Percentiles rank a stretch among this genome's conserved stretches.
phyloP scores from a whole-genome alignment of 2,888 invertebrate genomes.

The Andrena chrysosceles region DNA sequence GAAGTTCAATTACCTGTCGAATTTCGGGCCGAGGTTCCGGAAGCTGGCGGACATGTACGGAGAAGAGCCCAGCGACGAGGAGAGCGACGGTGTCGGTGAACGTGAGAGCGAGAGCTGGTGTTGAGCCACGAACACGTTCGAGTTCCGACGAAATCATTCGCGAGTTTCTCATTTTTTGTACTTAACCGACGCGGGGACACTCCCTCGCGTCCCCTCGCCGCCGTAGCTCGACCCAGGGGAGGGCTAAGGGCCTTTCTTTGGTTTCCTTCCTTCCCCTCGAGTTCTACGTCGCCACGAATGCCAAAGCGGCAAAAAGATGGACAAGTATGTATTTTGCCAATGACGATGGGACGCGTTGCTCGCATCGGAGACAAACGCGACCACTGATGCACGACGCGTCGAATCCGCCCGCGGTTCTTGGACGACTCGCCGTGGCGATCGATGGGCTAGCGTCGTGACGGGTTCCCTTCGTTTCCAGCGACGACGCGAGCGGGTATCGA shows the following conservation, averaged over 20 bases:
- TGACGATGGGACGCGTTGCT: not conserved
- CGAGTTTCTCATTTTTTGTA: constrained; percentile 60
- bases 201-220: not conserved
- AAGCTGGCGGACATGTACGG: constrained; percentile 98
- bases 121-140: constrained; percentile 83
- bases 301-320: constrained; percentile 18
- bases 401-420: not conserved
- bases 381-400: not conserved
- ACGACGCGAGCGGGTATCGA: constrained; percentile 1
- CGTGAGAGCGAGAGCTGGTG: constrained; percentile 92
- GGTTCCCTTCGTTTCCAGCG: constrained; percentile 1
- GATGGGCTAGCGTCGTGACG: not conserved
- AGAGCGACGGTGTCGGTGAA: constrained; percentile 91
- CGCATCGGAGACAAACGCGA: not conserved
- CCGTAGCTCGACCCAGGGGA: not conserved
- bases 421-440: constrained; percentile 3
- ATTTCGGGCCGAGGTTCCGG: constrained; percentile 98
- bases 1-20: constrained; percentile 97
- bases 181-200: constrained; percentile 60
- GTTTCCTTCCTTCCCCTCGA: not conserved
- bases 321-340: constrained; percentile 5
- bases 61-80: constrained; percentile 93
- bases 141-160: constrained; percentile 15
- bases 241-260: not conserved
- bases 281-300: constrained; percentile 9